Evolutionary conservation across 2,113 vertebrate species (phyloP), one percentile per base, ranked within the genome.

Genomic region (Cyprinodon tularosa): DNA sequence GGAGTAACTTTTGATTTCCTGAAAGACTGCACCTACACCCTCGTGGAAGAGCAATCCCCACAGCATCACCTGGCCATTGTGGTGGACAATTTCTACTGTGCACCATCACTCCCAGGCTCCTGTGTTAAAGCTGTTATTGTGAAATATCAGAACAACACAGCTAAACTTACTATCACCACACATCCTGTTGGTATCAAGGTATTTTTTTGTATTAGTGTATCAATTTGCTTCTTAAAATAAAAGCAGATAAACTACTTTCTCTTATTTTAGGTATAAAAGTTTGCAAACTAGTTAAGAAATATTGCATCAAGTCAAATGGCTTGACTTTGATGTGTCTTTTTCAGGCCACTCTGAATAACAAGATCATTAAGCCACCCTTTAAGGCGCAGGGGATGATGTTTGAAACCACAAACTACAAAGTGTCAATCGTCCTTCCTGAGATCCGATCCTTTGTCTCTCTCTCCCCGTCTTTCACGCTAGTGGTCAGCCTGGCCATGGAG

Each of bases 11-110:
- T 91, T 81, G 72, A 86, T 74, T 94, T 93, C 74, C 42, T 90
- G 66, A 80, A 91, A 0, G 62, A 90, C 3, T 95, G 94, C 76
- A 93, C 89, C 44, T 94, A 94, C 72, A 72, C 84, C 48, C 81
- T 95, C 70, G 85, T 95, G 11, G 86, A 94, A 75, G 94, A 95
- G 76, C 83, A 5, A 62, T 68, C 65, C 3, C 84, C 82, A 44
- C 76, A 0, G 13, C 64, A 94, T 50, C 5, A 85, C 62, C 84
- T 95, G 37, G 90, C 82, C 53, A 89, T 95, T n/a, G 76, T 78
- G 22, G 85, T 94, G 73, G 94, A 94, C 74, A 95, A 94, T 73
- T 89, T 88, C 63, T 59, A 61, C 70, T 94, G 93, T 62, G 0
- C 82, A 0, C 3, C 40, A 0, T 66, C 15, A 1, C 0, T 81